Evolutionary conservation across 2,113 vertebrate genomes (phyloP), one percentile per base, ranked within the genome.

Genomic region (Alligator sinensis): DNA sequence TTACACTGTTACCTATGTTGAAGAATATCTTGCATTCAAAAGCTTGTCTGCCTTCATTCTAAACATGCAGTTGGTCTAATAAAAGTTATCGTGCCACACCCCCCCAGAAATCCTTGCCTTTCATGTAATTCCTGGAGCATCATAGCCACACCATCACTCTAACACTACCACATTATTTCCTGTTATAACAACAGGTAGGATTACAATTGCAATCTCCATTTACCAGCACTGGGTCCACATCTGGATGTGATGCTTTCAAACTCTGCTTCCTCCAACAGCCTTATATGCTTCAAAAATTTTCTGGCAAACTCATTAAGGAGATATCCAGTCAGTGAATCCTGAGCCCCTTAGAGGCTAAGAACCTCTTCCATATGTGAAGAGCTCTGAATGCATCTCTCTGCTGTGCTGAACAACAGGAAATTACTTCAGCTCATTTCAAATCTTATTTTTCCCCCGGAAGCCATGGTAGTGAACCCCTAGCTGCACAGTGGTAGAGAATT

Each of bases 231-330:
- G 24, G 21, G 70, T 22, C 21, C 47, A 91, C 90, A 88, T 95
- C 92, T 96, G 94, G 80, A 88, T 75, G 27, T 92, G 82, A 92
- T 90, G 47, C 27, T 84, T 78, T 90, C 87, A 21, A 90, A 81
- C 72, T 96, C 87, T 75, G 77, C 75, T 60, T 12, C 62, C 60
- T 94, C 80, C 13, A 38, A 74, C 59, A 85, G 80, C 81, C 82
- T 84, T 72, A 30, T 85, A 79, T 77, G 78, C 87, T 92, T 74
- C 82, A 77, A 91, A 94, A 95, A 64, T 80, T 79, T 66, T 79
- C 94, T 88, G 62, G 63, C 92, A 82, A 79, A 66, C 72, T 96
- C 76, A 9, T 96, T 95, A 91, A 92, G 80, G 76, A 96, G 90
- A 58, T 88, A n/a, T 9, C 14, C 3, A 1, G 14, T 10, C 75